Conservation (phyloP, 2,888 invertebrate species). For the Ferrisia virgata region DNA sequence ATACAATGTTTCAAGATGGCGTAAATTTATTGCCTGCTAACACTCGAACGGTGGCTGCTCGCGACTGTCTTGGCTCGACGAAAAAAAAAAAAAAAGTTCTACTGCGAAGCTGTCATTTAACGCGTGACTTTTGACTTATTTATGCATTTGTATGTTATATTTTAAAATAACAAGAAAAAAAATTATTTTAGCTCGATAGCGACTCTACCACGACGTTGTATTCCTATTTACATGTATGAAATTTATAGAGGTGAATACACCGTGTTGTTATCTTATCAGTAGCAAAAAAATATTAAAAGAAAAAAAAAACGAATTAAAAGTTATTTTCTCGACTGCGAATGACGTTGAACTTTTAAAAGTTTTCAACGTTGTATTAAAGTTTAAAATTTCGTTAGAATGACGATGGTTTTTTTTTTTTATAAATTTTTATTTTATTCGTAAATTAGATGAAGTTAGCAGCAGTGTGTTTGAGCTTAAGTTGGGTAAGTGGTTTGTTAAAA, state of each 20-base stretch:
- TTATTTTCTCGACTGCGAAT: background rate
- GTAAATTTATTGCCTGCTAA: background rate
- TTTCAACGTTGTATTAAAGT: background rate
- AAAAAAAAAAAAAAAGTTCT: background rate
- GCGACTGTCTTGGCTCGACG: background rate
- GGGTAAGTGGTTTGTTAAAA: too few relatives aligned
- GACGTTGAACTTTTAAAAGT: constrained; percentile 15
- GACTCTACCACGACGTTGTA: background rate
- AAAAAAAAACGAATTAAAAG: constrained; percentile 18
- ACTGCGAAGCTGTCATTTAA: background rate
- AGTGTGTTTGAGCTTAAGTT: too few relatives aligned
- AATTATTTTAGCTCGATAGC: background rate
- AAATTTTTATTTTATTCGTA: too few relatives aligned
- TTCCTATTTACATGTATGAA: background rate
- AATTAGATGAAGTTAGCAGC: too few relatives aligned
- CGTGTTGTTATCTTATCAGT: constrained; percentile 7
- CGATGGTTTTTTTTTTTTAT: background rate
- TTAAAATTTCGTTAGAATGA: background rate
- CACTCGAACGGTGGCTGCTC: background rate
- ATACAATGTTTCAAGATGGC: background rate
- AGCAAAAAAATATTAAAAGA: too few relatives aligned
- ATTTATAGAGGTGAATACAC: background rate
- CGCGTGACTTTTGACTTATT: background rate
- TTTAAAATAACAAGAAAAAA: too few relatives aligned
- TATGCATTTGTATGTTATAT: background rate